Percentiles rank a stretch among this genome's conserved stretches.
phyloP scores from a whole-genome alignment of 1,140 invertebrate species.

The Scaptomyza montana region DNA sequence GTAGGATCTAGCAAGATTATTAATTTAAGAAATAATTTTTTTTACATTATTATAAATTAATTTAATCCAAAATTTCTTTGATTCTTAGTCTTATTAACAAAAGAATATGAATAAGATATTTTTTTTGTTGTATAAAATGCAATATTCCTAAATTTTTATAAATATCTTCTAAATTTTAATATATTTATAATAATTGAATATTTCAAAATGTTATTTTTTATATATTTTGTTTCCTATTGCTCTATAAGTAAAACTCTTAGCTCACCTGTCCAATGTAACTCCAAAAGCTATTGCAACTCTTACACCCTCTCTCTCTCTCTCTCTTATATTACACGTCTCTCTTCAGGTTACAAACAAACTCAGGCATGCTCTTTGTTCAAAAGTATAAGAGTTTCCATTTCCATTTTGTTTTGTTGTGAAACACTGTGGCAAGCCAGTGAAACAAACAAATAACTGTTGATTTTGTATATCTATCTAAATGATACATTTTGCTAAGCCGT shows the following conservation, averaged over 20 bases:
- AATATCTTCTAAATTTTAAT: too few species aligned
- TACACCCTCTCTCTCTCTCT: too few species aligned
- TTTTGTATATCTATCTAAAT: slow-evolving; percentile 42
- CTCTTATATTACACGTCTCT: not conserved
- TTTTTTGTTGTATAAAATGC: not conserved
- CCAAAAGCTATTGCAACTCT: not conserved
- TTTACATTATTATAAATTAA: too few species aligned
- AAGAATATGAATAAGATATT: too few species aligned
- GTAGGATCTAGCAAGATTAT: too few species aligned
- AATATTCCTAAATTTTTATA: too few species aligned
- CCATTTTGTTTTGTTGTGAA: slow-evolving; percentile 1
- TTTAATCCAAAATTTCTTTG: too few species aligned
- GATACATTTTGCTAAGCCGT: slow-evolving; percentile 4
- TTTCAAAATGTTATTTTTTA: too few species aligned
- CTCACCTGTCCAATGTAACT: not conserved
- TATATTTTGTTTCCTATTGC: not conserved
- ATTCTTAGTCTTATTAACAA: too few species aligned
- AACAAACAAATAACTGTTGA: slow-evolving; percentile 78
- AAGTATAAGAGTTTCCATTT: slow-evolving; percentile 59
- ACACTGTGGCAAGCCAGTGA: slow-evolving; percentile 27
- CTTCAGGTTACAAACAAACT: not conserved
- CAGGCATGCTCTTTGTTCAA: slow-evolving; percentile 7
- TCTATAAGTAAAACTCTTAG: too few species aligned
- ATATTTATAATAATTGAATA: not conserved
- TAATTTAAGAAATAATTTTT: too few species aligned